Evolutionary conservation across 2,888 invertebrate species (phyloP), one percentile per base, ranked within the genome.

Genomic region (Toxonevra muliebris): DNA sequence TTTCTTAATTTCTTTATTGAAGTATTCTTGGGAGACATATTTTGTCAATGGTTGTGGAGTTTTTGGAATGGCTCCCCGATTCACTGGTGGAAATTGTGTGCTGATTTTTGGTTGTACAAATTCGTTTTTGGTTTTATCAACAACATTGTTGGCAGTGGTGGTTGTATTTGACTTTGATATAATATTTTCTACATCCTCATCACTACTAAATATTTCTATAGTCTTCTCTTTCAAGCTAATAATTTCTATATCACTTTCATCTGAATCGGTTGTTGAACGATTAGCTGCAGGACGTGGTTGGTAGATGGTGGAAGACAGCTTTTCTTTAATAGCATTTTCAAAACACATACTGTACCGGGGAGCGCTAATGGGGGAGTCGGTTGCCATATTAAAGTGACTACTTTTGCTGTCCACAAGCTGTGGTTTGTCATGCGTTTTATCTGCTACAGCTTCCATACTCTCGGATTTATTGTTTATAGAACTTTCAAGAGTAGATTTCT

Each of bases 1-100:
- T 70, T 88, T 87, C 53, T 76, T 80, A 0, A 86, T 73, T 76
- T 89, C 88, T 4, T 87, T 86, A 17, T 87, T 85, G 61, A 76
- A 80, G 55, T 74, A 78, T 1, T 78, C 78, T 9, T 73, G 68
- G 0, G 81, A 79, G 0, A 85, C 82, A 15, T 70, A 66, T 50
- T 62, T 59, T 43, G 2, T 41, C 1, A 7, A 43, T 30, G 50
- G 1, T 12, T 13, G 50, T 30, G 55, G 1, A 2, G 20, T 64
- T 66, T 10, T 58, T 13, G 52, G 30, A 11, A 58, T 71, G 58
- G 13, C 74, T 20, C 0, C 43, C 11, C 52, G 53, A 19, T 52
- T 45, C 2, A 54, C 10, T 19, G 64, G 65, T 0, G 55, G 61
- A 10, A 68, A 9, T 5, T 69, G 58, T 1, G 72, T 45, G 12